Evolutionary conservation across 2,888 invertebrate genomes (phyloP).

Genomic region (Coleophora flavipennella): DNA sequence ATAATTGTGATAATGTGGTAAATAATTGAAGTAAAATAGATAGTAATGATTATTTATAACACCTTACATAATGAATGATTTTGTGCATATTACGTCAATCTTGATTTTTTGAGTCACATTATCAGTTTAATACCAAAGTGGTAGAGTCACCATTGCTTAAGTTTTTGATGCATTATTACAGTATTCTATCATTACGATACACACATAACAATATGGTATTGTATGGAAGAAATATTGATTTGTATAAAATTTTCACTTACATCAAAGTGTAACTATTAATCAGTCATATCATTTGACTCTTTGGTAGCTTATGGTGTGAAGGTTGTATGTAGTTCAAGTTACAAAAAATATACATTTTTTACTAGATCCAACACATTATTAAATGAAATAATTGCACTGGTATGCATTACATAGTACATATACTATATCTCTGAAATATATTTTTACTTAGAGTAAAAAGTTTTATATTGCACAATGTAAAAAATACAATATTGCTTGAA

Average conservation of each 20-base stretch:
- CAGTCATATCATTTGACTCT: conserved; percentile 23
- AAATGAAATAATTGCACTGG: conserved; percentile 55
- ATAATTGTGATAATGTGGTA: conserved; percentile 9
- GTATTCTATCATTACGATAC: too few relatives aligned
- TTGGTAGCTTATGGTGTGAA: conserved; percentile 7
- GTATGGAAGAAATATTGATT: conserved; percentile 3
- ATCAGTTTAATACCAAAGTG: conserved; percentile 22
- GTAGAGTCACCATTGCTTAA: conserved; percentile 3
- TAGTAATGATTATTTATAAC: conserved; percentile 11
- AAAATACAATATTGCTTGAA: conserved; percentile 40
- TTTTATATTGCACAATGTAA: conserved; percentile 59
- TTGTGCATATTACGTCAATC: conserved; percentile 51
- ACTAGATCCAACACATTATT: conserved; percentile 21
- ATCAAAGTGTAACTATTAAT: conserved; percentile 20
- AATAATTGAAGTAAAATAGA: conserved; percentile 10
- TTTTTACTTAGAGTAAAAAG: conserved; percentile 65
- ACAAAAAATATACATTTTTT: conserved; percentile 3
- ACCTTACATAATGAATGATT: conserved; percentile 32
- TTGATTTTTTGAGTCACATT: conserved; percentile 27
- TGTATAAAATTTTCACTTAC: conserved; percentile 6
- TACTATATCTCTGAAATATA: conserved; percentile 33
- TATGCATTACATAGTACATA: conserved; percentile 36
- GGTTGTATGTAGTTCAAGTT: not conserved
- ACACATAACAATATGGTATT: too few relatives aligned
- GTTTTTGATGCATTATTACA: conserved; percentile 1